phyloP scores from a whole-genome alignment of 2,888 invertebrate species.

The Drosophila conformis region DNA sequence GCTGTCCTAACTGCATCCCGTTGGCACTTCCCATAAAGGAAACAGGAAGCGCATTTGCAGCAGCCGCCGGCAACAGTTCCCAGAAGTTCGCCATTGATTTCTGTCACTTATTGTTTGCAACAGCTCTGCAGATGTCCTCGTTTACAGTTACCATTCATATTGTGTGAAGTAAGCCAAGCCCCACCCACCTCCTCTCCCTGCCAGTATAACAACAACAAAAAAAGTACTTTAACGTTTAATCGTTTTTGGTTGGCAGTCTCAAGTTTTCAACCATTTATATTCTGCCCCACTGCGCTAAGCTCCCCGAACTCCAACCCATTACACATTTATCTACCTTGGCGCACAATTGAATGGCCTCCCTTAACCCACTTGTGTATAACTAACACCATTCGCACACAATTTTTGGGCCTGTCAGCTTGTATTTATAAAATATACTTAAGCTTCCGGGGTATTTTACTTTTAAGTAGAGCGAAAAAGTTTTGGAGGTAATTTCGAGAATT shows the following conservation, averaged over 20 bases:
- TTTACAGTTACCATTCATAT: slow-evolving; percentile 17
- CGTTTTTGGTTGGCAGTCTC: slow-evolving; percentile 38
- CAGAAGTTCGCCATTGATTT: slow-evolving; percentile 69
- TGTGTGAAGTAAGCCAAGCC: background rate
- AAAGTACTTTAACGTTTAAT: slow-evolving; percentile 38
- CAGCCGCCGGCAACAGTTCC: slow-evolving; percentile 37
- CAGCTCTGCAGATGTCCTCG: slow-evolving; percentile 26
- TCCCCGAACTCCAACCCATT: slow-evolving; percentile 3
- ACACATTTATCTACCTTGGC: slow-evolving; percentile 4
- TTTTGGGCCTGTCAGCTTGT: slow-evolving; percentile 7
- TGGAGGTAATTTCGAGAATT: background rate
- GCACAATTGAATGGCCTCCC: slow-evolving; percentile 16
- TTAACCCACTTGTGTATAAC: background rate
- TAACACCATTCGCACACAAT: background rate
- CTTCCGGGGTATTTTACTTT: slow-evolving; percentile 4
- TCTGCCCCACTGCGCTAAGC: slow-evolving; percentile 25
- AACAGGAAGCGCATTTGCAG: slow-evolving; percentile 76
- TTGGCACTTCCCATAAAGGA: slow-evolving; percentile 51
- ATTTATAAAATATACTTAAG: slow-evolving; percentile 9
- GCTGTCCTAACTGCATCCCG: slow-evolving; percentile 51
- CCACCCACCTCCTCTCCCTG: background rate
- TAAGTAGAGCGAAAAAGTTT: background rate
- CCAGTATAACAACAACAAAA: slow-evolving; percentile 2
- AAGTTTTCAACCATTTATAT: slow-evolving; percentile 25
- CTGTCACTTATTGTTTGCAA: slow-evolving; percentile 64